Evolutionary conservation across 2,113 vertebrate species (phyloP), one percentile per base, ranked within the genome.

Genomic region (Emydocephalus ijimae): DNA sequence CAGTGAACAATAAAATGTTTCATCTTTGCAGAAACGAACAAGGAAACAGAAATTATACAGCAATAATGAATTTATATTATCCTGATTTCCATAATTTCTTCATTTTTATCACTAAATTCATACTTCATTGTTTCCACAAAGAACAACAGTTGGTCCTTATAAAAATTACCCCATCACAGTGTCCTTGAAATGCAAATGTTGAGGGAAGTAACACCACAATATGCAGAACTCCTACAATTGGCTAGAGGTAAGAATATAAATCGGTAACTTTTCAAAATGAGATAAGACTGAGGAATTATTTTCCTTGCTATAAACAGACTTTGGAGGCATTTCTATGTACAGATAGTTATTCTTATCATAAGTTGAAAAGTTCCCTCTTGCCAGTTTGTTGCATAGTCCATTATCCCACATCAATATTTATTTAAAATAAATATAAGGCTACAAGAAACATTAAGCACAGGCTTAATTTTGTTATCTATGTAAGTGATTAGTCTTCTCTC

Each of bases 401-500:
- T 81, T 50, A 20, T 50, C 1, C 43, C 6, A 20, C 6, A 55
- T 89, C 34, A 57, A 89, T 45, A 21, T 61, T 59, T 48, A 18
- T 89, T 90, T 90, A 81, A 81, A 90, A 90, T 90, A n/a, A 23
- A 81, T 54, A 90, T 21, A 81, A 39, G 74, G 48, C 20, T 81
- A 81, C 14, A 56, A 24, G 23, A 43, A 85, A 55, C 50, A 81
- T 81, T 39, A 54, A 34, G n/a, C 34, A 9, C 54, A 54, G 89
- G n/a, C 64, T 81, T 85, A 55, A 43, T 43, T 48, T 61, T 90
- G 4, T 90, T 74, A 5, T 23, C 50, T 85, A 0, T 85, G 50
- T 91, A 7, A 5, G 8, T 55, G 21, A 11, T 4, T 85, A 54
- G 50, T 54, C 34, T 85, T 91, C 50, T 34, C 21, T 85, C 64